Conservation (phyloP, 2,797 vertebrate genomes). For the Nasua narica region DNA sequence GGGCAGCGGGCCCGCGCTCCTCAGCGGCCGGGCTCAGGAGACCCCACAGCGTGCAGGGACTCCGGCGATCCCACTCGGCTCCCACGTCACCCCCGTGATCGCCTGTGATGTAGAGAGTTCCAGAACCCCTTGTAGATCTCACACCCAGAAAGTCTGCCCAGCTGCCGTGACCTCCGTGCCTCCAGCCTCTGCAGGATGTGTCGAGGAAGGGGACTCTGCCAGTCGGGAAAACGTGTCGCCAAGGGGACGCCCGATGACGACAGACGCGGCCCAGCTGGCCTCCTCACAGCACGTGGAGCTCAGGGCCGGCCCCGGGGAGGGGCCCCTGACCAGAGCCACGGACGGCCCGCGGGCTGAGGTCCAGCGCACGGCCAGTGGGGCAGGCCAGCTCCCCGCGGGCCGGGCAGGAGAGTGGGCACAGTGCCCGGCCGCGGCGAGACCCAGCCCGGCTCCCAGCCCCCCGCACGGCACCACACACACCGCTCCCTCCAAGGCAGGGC, state of each 20-base stretch:
- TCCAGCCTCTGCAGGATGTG: background rate
- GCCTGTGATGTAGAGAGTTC: accelerated
- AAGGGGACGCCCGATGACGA: background rate
- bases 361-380: accelerated
- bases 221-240: background rate
- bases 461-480: no score
- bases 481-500: background rate
- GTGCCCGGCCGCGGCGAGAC: accelerated
- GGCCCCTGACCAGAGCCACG: background rate
- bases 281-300: background rate
- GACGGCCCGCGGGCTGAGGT: background rate
- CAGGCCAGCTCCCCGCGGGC: background rate
- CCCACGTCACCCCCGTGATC: background rate
- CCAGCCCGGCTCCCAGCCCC: background rate
- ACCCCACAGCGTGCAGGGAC: no score
- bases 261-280: background rate
- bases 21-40: background rate
- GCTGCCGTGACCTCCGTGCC: background rate
- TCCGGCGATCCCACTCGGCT: background rate
- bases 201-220: background rate
- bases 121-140: background rate
- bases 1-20: background rate
- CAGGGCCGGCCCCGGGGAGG: background rate
- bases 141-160: background rate
- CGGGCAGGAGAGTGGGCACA: accelerated